Base-by-base conservation (phyloP, 1,140 invertebrate genomes). In the Ceratina australensis region DNA sequence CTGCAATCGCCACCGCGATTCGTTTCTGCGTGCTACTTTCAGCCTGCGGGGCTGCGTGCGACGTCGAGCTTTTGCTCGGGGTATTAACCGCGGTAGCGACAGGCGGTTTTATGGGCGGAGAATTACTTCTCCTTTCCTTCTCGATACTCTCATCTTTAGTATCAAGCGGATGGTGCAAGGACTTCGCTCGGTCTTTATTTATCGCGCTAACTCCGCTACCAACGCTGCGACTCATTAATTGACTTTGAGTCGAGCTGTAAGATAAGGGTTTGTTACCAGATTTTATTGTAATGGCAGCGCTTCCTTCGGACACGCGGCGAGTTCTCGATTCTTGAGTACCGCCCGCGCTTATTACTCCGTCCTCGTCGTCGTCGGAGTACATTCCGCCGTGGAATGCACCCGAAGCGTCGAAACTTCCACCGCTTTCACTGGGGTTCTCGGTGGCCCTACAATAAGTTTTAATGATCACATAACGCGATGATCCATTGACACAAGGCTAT, bases 321-420 rank as follows among this genome's bases (percentile, higher is more conserved):
- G 85, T 84, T 71, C 91, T 82, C 0, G 85, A 59, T 50, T 89
- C 88, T 22, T 88, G 80, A 18, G 76, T 71, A 74, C 83, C 78
- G 60, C 84, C 81, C 4, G 66, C 82, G 67, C 60, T 78, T 16
- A 76, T 78, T 33, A 75, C 73, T 8, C 82, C 85, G 0, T 93
- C 92, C 1, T 93, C 91, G n/a, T 94, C 94, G 47, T 95, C 94
- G 68, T 94, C 93, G 0, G 94, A 94, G 82, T 93, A 91, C 75
- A 92, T 91, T 47, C 92, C 93, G 49, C 95, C 95, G 83, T 95
- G 95, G 91, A 98, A 98, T 15, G 96, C 97, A 4, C 97, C 97
- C 65, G 94, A 95, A 2, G 97, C 94, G 91, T 98, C 97, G 91
- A 98, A 98, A 72, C 95, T 96, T 18, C 97, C 97, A 47, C 96